These are phyloP conservation scores for Ooceraea biroi DNA, from an alignment of 1,140 invertebrate genomes.

Conservation along the genomic window DNA sequence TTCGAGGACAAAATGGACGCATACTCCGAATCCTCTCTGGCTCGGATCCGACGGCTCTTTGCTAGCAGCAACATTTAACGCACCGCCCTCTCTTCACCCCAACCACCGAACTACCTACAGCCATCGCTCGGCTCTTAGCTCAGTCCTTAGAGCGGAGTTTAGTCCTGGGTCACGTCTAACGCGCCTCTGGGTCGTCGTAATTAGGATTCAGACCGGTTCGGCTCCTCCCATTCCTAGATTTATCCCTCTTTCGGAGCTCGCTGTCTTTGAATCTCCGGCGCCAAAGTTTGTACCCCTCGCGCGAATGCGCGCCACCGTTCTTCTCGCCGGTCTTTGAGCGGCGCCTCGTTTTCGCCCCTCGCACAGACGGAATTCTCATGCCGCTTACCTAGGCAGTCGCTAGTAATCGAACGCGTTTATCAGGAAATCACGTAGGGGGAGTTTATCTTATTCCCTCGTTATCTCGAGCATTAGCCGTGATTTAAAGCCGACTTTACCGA, in stretches of 20 bases:
- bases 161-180: constrained; percentile 69
- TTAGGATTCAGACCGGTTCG: constrained; percentile 73
- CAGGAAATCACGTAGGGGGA: constrained; percentile 73
- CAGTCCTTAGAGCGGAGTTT: constrained; percentile 57
- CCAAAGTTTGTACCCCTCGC: constrained; percentile 31
- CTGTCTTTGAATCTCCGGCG: constrained; percentile 39
- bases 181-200: constrained; percentile 68
- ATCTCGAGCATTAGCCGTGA: constrained; percentile 69
- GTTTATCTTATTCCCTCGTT: constrained; percentile 68
- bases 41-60: constrained; percentile 25
- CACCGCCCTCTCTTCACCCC: constrained; percentile 4
- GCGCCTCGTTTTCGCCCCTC: no score
- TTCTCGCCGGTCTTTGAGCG: constrained; percentile 42
- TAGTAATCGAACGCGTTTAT: constrained; percentile 78
- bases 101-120: constrained; percentile 20
- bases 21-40: constrained; percentile 54
- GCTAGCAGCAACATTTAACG: constrained; percentile 68
- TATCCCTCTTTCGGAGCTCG: constrained; percentile 65
- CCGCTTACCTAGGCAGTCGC: constrained; percentile 47
- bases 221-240: constrained; percentile 64
- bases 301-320: constrained; percentile 30
- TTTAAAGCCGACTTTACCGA: constrained; percentile 57
- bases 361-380: neutral
- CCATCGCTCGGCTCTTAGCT: constrained; percentile 61
- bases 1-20: constrained; percentile 60